phyloP scores from a whole-genome alignment of 2,113 vertebrate genomes.

The Amia ocellicauda region DNA sequence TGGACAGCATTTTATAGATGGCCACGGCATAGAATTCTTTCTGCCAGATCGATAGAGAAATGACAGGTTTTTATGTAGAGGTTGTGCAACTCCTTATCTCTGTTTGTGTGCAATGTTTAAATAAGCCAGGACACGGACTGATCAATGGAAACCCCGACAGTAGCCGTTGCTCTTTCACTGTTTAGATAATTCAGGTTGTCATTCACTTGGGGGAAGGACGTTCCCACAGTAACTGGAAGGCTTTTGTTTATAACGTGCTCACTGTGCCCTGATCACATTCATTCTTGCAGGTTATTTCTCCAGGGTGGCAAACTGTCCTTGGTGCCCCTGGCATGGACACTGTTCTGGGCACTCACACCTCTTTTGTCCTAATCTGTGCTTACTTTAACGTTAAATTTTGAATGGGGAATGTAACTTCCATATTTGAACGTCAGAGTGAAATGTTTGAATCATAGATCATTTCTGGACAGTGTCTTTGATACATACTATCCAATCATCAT shows the following conservation, averaged over 20 bases:
- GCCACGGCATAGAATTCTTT: constrained; percentile 29
- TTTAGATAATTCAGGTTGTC: constrained; percentile 12
- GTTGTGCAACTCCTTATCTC: constrained; percentile 45
- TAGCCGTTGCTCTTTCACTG: constrained; percentile 22
- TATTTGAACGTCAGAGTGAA: no score
- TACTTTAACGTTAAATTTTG: no score
- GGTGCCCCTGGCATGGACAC: no score
- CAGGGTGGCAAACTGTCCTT: background rate
- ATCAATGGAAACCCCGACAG: constrained; percentile 46
- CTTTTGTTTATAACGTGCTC: constrained; percentile 23
- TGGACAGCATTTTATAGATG: constrained; percentile 33
- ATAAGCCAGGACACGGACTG: constrained; percentile 36
- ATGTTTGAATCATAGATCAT: no score
- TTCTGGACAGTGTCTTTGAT: no score
- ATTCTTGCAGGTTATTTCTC: background rate
- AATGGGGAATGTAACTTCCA: no score
- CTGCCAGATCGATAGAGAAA: constrained; percentile 29
- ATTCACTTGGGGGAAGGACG: background rate
- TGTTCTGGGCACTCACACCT: no score
- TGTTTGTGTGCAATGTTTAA: constrained; percentile 48
- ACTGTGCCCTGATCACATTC: no score
- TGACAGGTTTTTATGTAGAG: constrained; percentile 33
- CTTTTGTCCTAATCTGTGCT: no score
- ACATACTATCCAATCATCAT: no score
- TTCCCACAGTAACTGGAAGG: constrained; percentile 36